A percentile compares a stretch with the other conserved stretches of the same genome.
Evolutionary conservation across 2,888 invertebrate genomes (phyloP).

Genomic region (Allacma fusca): DNA sequence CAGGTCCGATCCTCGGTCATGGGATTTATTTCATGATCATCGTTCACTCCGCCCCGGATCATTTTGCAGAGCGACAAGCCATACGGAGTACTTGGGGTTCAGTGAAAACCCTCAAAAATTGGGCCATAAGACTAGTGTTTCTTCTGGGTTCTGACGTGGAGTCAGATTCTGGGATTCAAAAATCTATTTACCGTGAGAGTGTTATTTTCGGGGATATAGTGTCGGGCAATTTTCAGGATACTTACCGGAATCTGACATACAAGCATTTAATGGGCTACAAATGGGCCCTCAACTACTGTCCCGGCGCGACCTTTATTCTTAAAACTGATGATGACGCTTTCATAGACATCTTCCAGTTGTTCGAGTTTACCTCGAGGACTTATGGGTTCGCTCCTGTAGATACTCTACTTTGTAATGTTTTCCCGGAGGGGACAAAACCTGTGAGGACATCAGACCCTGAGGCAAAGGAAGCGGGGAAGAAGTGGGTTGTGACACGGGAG

Average conservation of each 20-base stretch:
- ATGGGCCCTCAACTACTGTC: slow-evolving; percentile 61
- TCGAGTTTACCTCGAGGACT: slow-evolving; percentile 58
- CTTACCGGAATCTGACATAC: slow-evolving; percentile 62
- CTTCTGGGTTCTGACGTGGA: slow-evolving; percentile 48
- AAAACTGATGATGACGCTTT: slow-evolving; percentile 62
- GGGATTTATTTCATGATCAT: slow-evolving; percentile 61
- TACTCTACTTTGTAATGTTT: slow-evolving; percentile 61
- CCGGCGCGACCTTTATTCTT: slow-evolving; percentile 59
- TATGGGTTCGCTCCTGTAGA: slow-evolving; percentile 55
- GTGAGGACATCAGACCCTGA: slow-evolving; percentile 41
- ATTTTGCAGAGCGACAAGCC: slow-evolving; percentile 62
- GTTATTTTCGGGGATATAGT: slow-evolving; percentile 59
- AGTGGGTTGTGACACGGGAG: slow-evolving; percentile 61
- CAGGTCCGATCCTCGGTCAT: slow-evolving; percentile 32
- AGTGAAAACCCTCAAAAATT: slow-evolving; percentile 55
- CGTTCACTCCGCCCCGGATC: slow-evolving; percentile 62
- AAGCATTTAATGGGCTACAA: slow-evolving; percentile 62
- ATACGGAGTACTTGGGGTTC: slow-evolving; percentile 63
- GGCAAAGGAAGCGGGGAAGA: slow-evolving; percentile 47
- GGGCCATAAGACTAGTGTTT: slow-evolving; percentile 60
- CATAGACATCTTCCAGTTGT: slow-evolving; percentile 61
- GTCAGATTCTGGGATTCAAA: slow-evolving; percentile 47
- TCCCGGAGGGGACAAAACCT: slow-evolving; percentile 60
- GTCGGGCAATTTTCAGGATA: slow-evolving; percentile 60
- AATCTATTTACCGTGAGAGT: slow-evolving; percentile 60